phyloP scores from a whole-genome alignment of 2,888 invertebrate genomes.

The Silvanus unidentatus region DNA sequence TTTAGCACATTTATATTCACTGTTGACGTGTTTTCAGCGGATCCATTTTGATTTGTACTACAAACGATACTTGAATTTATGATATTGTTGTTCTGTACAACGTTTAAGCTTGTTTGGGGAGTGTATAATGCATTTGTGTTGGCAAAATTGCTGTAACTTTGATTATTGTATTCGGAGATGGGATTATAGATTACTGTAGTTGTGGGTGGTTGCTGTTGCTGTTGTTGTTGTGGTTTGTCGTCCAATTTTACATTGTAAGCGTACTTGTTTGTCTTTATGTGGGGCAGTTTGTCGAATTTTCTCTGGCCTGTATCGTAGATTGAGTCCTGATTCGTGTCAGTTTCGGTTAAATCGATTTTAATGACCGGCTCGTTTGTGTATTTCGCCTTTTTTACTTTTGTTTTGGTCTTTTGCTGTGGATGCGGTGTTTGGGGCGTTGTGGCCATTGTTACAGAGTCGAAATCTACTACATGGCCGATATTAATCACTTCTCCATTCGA shows the following conservation, averaged over 20 bases:
- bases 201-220: slow-evolving; percentile 8
- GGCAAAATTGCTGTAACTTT: slow-evolving; percentile 24
- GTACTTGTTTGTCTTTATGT: slow-evolving; percentile 24
- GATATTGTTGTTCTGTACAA: slow-evolving; percentile 17
- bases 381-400: slow-evolving; percentile 2
- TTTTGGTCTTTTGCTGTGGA: slow-evolving; percentile 6
- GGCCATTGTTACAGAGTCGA: slow-evolving; percentile 26
- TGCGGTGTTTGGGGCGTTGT: slow-evolving; percentile 4
- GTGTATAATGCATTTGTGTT: slow-evolving; percentile 18
- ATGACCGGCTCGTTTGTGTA: slow-evolving; percentile 26
- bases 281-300: slow-evolving; percentile 29
- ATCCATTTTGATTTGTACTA: slow-evolving; percentile 12
- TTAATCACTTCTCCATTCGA: slow-evolving; percentile 41
- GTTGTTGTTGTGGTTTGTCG: slow-evolving; percentile 13
- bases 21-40: slow-evolving; percentile 23
- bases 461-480: slow-evolving; percentile 35
- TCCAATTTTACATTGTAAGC: slow-evolving; percentile 29
- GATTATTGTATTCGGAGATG: slow-evolving; percentile 28
- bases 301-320: slow-evolving; percentile 21
- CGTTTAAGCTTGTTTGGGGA: slow-evolving; percentile 20
- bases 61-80: slow-evolving; percentile 23
- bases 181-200: slow-evolving; percentile 32
- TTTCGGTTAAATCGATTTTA: slow-evolving; percentile 37
- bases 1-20: slow-evolving; percentile 28
- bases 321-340: slow-evolving; percentile 14